Evolutionary conservation across 2,113 vertebrate genomes (phyloP), one percentile per base, ranked within the genome.

Genomic region (Spilogale gracilis): DNA sequence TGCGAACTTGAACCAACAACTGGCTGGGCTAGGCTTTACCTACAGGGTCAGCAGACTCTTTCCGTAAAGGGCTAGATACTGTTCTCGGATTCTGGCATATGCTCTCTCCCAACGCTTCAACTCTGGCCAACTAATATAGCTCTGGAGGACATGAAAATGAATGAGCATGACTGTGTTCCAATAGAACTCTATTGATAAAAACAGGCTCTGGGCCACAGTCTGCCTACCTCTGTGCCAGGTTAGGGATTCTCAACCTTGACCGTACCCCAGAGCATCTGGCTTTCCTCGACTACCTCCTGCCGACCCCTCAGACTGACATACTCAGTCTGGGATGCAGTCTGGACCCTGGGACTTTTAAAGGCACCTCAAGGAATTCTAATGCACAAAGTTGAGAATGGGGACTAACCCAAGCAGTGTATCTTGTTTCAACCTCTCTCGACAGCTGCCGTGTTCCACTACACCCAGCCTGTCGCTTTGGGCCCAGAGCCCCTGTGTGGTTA

Each of bases 401-500:
- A 20, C 27, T 3, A 32, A 84, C 17, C 9, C 20, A 16, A 10
- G 13, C 54, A 16, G 1, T 3, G 6, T 32, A 5, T 27, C 60
- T n/a, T 54, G 9, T 50, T 95, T 94, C 25, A 16, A 2, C 30
- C 63, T 88, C 23, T 50, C 38, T 56, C 52, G 73, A 76, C 65
- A 48, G 4, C 21, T 6, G 85, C 50, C 11, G 0, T 18, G 38
- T 20, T 61, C 17, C 7, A 0, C 27, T 17, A 67, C 14, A 54
- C 5, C 1, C 27, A 2, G 45, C 56, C 79, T 7, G 45, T 83
- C 0, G 1, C 95, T 50, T 0, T 5, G 52, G 54, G 21, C 27
- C 43, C 67, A 17, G 52, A 79, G n/a, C 10, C 8, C 45, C 48
- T 14, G n/a, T 0, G 6, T 0, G 0, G 2, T 94, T 98, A 99